phyloP scores from a whole-genome alignment of 2,888 invertebrate genomes.

The Nasonovia ribisnigri region DNA sequence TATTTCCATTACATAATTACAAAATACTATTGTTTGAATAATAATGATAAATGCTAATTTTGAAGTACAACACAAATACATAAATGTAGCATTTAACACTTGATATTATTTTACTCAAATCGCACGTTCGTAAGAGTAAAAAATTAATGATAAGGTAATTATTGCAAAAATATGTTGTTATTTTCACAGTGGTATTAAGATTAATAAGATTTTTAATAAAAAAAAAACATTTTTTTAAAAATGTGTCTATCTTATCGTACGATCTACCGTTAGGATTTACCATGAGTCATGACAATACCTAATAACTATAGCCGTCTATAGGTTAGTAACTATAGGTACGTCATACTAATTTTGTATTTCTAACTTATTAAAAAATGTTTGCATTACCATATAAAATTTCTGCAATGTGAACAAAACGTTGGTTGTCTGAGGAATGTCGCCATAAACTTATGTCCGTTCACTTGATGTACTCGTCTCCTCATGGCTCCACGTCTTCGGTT shows the following conservation, averaged over 20 bases:
- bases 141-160: background rate
- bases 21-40: background rate
- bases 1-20: background rate
- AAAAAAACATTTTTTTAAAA: background rate
- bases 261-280: background rate
- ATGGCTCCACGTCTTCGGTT: conserved; percentile 97
- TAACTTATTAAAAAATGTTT: background rate
- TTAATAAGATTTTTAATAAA: too few relatives aligned
- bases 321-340: too few relatives aligned
- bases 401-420: conserved; percentile 99
- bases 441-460: conserved; percentile 99
- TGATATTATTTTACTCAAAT: background rate
- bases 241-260: background rate
- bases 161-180: background rate
- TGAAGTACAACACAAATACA: background rate
- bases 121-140: background rate
- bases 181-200: background rate
- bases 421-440: conserved; percentile 98
- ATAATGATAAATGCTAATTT: background rate
- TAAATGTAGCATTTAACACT: background rate
- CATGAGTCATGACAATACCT: background rate
- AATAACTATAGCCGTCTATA: too few relatives aligned
- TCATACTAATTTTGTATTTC: background rate
- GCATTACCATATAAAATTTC: conserved; percentile 96
- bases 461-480: conserved; percentile 97